A percentile compares a stretch with the other conserved stretches of the same genome.
Conservation (phyloP, 2,113 vertebrate species). For the Ellobius talpinus region DNA sequence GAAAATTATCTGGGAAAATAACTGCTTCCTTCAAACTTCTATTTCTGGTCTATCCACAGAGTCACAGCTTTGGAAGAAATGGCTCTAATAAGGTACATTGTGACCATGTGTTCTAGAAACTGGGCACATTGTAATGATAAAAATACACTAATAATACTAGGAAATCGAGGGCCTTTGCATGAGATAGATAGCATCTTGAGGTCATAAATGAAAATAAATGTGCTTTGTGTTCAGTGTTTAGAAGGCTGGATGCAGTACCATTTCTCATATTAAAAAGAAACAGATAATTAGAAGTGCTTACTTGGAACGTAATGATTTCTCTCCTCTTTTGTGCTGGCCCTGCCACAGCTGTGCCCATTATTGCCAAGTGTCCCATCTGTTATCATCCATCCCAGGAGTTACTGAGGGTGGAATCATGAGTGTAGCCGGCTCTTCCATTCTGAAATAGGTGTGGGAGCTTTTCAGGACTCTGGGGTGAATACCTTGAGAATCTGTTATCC, state of each 20-base stretch:
- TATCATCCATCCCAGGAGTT: not conserved
- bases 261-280: conserved; percentile 55
- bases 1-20: conserved; percentile 21
- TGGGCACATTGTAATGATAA: not conserved
- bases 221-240: not conserved
- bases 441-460: not conserved
- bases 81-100: not conserved
- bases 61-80: conserved; percentile 47
- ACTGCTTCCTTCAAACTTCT: conserved; percentile 37
- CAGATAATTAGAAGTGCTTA: conserved; percentile 57
- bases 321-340: conserved; percentile 45
- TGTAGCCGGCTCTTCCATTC: not conserved
- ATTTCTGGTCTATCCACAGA: not conserved
- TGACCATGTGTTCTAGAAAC: not conserved
- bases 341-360: conserved; percentile 46
- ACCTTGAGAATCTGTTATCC: not conserved
- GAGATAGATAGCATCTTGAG: not conserved
- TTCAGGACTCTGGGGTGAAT: rapidly evolving
- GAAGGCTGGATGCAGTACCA: conserved; percentile 10
- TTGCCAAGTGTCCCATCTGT: conserved; percentile 16
- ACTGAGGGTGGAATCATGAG: rapidly evolving
- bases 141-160: not conserved
- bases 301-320: conserved; percentile 19
- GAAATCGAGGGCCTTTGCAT: not conserved
- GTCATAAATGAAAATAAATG: conserved; percentile 3